A percentile compares a stretch with the other conserved stretches of the same genome.
These are phyloP conservation scores for Apamea epomidion DNA, from an alignment of 2,888 invertebrate genomes.

Conservation along the genomic window DNA sequence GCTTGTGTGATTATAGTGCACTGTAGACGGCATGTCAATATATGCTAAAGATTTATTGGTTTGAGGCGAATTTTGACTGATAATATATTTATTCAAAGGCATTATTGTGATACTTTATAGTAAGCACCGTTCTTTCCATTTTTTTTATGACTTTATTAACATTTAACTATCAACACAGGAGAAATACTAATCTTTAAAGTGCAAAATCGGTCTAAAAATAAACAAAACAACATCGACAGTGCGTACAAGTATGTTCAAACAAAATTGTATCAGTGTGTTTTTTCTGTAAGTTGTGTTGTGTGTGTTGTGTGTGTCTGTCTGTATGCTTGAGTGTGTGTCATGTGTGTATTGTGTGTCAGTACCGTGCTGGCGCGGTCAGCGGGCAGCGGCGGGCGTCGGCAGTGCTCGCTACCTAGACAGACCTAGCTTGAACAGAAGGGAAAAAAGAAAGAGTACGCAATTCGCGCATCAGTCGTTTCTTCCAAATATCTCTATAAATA, in stretches of 20 bases:
- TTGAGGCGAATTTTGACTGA: background rate
- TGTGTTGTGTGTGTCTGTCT: constrained; percentile 51
- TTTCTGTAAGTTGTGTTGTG: constrained; percentile 49
- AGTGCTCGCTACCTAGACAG: constrained; percentile 89
- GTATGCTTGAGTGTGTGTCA: constrained; percentile 71
- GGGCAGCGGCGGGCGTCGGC: constrained; percentile 83
- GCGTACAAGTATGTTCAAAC: constrained; percentile 72
- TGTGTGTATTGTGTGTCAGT: constrained; percentile 79
- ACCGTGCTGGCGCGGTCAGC: constrained; percentile 85
- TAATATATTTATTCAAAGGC: background rate
- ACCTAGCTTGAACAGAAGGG: constrained; percentile 91
- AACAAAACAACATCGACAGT: constrained; percentile 68
- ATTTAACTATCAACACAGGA: background rate
- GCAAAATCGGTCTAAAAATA: background rate
- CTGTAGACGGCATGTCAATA: constrained; percentile 45
- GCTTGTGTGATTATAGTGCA: constrained; percentile 46
- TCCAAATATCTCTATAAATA: constrained; percentile 80
- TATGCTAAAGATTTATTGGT: background rate
- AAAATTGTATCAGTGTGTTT: constrained; percentile 72
- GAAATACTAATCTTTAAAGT: background rate
- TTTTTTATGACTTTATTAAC: background rate
- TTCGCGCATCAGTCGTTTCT: constrained; percentile 90
- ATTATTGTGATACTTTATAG: background rate
- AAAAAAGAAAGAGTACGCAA: constrained; percentile 89
- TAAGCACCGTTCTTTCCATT: background rate